Base-by-base conservation (phyloP, 2,888 invertebrate species). In the Euzetes globulus region DNA sequence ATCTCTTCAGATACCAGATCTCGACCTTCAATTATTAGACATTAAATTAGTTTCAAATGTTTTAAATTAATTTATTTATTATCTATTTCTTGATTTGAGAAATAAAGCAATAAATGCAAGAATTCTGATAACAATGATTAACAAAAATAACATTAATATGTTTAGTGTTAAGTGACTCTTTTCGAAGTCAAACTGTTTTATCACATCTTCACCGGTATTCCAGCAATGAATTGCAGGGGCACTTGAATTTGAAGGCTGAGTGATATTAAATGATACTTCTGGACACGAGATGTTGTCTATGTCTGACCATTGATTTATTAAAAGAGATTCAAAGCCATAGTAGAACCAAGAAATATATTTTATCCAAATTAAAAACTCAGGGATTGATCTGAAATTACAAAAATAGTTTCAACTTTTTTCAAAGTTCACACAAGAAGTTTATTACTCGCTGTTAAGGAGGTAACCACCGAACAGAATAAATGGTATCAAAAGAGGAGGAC, bases 391-490 rank as follows among this genome's bases (percentile, higher is more conserved):
- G 11, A 47, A 47, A 47, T 47, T 47, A 19, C 2, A 4, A 9
- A 6, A n/a, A 55, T 15, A 63, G n/a, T 27, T 17, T 1, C 29
- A n/a, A n/a, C 17, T n/a, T 33, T 33, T 13, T 55, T n/a, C n/a
- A n/a, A n/a, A n/a, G n/a, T n/a, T n/a, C n/a, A n/a, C 6, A 2
- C 47, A 47, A n/a, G n/a, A n/a, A n/a, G n/a, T 47, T 7, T 78
- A 81, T 78, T 85, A 92, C 89, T 89, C 90, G 25, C 90, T 88
- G 82, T 96, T 96, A 60, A 97, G 85, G 84, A 95, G 94, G 86
- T 94, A 96, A 58, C 97, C 97, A 76, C 96, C 96, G 82, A 97
- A 96, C 22, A 98, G 85, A 84, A 97, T 86, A 82, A 96, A 91
- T 0, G 97, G 97, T 76, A 97, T 92, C 78, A 96, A 89, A 76